Base-by-base conservation (phyloP, 2,888 invertebrate species). In the Drosophila kokeensis region DNA sequence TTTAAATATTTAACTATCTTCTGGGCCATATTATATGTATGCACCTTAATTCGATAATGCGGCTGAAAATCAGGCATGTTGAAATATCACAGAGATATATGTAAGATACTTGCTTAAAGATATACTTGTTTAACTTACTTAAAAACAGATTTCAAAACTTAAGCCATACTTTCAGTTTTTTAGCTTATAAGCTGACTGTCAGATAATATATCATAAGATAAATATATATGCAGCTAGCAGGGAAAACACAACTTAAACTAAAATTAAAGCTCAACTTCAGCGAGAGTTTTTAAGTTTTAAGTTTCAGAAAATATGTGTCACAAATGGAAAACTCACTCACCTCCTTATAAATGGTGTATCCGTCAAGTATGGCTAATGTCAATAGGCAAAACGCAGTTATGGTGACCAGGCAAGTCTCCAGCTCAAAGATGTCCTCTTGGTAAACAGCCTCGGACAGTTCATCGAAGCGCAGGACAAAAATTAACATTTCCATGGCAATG, bases 321-420 rank as follows among this genome's bases (percentile, higher is more conserved):
- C 24, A 24, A 45, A 45, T 24, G 15, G 8, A 21, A 45, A 7
- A 29, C 13, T 40, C 7, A 63, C 89, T 82, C 53, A 93, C 93
- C 92, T 93, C 92, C 73, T 92, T 93, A 60, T 93, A 93, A 58
- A 93, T 86, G 8, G 93, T 90, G 64, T 85, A 91, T 6, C 89
- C 92, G 77, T 93, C 93, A 60, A 90, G 71, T 21, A 67, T 54
- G 30, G 86, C 84, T 80, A 93, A 66, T 7, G 64, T 57, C 55
- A 89, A 73, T 61, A 92, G 76, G 68, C 87, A 83, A 15, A 85
- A 18, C 11, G 81, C 83, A 4, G 82, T 76, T 24, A 69, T 60
- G 21, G 65, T 61, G 60, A 89, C 82, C 34, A 93, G 73, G 40
- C 90, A 83, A 4, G 90, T 77, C 72, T 93, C 93, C 68, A 93